Percentiles rank a stretch among this genome's conserved stretches.
phyloP scores from a whole-genome alignment of 2,888 invertebrate species.

The Plebejus anna region DNA sequence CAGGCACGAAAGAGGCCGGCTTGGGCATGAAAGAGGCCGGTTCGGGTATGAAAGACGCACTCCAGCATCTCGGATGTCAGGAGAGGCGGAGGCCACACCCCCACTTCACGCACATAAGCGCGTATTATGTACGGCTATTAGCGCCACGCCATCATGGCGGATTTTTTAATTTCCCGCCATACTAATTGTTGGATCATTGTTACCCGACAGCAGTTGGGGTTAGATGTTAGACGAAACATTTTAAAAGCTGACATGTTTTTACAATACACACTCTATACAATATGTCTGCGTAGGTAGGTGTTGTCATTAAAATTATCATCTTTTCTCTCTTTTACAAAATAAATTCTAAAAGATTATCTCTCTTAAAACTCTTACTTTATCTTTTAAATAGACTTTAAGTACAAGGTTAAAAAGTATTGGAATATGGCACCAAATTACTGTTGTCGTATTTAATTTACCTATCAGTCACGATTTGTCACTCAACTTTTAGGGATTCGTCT shows the following conservation, averaged over 20 bases:
- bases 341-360: neutral
- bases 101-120: slow-evolving; percentile 77
- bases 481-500: slow-evolving; percentile 56
- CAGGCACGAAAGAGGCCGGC: slow-evolving; percentile 66
- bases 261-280: neutral
- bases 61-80: slow-evolving; percentile 78
- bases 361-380: neutral
- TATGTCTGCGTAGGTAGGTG: neutral
- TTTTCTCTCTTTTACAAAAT: neutral
- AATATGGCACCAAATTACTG: neutral
- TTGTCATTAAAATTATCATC: neutral
- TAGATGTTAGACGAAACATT: neutral
- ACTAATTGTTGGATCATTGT: slow-evolving; percentile 49
- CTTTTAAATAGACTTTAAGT: too few species aligned
- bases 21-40: slow-evolving; percentile 70
- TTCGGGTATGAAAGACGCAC: slow-evolving; percentile 58
- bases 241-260: neutral
- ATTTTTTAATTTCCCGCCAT: slow-evolving; percentile 78
- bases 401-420: too few species aligned
- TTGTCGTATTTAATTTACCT: slow-evolving; percentile 15
- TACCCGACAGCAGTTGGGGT: neutral
- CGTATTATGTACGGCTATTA: slow-evolving; percentile 79
- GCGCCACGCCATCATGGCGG: slow-evolving; percentile 77
- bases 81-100: slow-evolving; percentile 77
- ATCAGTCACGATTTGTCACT: slow-evolving; percentile 34